phyloP scores from a whole-genome alignment of 1,140 invertebrate species.

The Euwallacea similis region DNA sequence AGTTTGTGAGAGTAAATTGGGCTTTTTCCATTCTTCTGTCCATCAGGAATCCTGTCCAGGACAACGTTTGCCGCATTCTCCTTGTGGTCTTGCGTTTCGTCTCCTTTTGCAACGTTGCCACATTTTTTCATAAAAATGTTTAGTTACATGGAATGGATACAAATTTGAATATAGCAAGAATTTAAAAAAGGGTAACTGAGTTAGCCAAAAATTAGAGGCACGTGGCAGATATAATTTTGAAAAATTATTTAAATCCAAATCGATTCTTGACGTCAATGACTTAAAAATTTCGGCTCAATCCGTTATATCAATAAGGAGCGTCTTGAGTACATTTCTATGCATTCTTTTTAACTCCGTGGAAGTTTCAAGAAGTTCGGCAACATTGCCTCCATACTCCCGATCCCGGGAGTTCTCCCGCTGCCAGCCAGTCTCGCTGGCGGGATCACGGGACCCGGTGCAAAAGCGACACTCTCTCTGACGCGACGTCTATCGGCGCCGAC shows the following conservation, averaged over 20 bases:
- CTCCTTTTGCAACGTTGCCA: background rate
- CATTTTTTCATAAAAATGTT: background rate
- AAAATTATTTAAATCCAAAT: no score
- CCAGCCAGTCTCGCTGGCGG: conserved; percentile 26
- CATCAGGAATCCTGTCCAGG: conserved; percentile 7
- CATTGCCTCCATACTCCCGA: background rate
- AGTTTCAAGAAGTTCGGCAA: background rate
- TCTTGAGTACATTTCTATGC: no score
- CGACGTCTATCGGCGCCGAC: conserved; percentile 1
- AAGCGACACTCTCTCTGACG: conserved; percentile 16
- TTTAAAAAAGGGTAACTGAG: no score
- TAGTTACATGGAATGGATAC: no score
- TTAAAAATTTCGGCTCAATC: no score
- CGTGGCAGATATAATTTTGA: no score
- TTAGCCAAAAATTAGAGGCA: no score
- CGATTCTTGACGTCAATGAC: no score
- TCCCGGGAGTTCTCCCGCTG: conserved; percentile 20
- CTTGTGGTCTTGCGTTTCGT: conserved; percentile 13
- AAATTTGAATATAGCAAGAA: no score
- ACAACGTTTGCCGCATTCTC: conserved; percentile 12
- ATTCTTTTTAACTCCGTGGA: no score
- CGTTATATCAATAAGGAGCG: no score
- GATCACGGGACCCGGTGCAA: conserved; percentile 7
- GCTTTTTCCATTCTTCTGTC: background rate
- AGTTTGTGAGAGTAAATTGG: background rate